Percentiles rank a stretch among this genome's conserved stretches.
Conservation (phyloP, 1,140 invertebrate species). For the Calephelis virginiensis region DNA sequence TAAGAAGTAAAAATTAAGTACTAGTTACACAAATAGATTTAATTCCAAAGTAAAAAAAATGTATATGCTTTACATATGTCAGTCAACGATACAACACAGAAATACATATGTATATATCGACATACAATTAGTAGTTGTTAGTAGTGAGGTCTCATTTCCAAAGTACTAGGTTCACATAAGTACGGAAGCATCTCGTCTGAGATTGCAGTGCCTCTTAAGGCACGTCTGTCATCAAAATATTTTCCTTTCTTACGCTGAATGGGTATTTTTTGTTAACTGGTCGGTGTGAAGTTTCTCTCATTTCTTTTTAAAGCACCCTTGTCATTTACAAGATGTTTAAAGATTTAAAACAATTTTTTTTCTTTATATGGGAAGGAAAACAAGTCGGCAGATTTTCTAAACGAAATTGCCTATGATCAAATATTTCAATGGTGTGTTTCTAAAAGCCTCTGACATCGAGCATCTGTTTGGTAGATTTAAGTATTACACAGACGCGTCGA, state of each 20-base stretch:
- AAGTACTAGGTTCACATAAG: conserved; percentile 36
- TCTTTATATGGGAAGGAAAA: not conserved
- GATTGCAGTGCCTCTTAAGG: conserved; percentile 35
- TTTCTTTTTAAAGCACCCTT: not conserved
- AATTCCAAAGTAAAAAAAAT: no score
- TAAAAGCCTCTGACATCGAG: no score
- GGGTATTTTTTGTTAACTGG: conserved; percentile 28
- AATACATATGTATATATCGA: not conserved
- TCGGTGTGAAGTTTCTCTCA: conserved; percentile 31
- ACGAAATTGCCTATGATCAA: no score
- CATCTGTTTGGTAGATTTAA: no score
- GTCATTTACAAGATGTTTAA: not conserved
- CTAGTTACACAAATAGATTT: no score
- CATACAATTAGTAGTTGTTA: conserved; percentile 18
- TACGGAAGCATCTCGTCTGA: conserved; percentile 29
- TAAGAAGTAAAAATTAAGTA: no score
- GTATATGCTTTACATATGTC: no score
- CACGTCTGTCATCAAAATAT: conserved; percentile 35
- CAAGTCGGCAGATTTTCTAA: no score
- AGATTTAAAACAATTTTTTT: not conserved
- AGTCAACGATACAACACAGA: no score
- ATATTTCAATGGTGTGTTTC: no score
- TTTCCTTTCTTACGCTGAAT: conserved; percentile 35
- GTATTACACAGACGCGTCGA: no score
- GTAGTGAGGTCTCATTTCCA: conserved; percentile 17